Conservation (phyloP, 2,113 vertebrate genomes). For the Asarcornis scutulata region DNA sequence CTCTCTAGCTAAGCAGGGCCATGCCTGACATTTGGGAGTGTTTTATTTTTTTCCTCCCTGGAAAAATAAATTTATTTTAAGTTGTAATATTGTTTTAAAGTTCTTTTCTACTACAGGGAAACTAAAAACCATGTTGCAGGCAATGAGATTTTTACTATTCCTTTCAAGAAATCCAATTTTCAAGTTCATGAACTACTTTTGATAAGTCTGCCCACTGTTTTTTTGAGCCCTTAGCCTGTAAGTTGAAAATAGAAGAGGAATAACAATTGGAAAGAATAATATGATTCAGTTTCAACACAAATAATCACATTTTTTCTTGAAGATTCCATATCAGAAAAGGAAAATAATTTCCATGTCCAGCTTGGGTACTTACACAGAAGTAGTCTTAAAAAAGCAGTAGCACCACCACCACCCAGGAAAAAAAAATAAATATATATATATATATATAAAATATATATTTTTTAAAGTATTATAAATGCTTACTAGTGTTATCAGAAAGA, state of each 20-base stretch:
- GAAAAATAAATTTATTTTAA: not conserved
- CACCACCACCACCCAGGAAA: not conserved
- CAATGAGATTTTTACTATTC: not conserved
- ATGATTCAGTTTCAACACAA: not conserved
- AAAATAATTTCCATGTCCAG: rapidly evolving
- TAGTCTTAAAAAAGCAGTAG: not conserved
- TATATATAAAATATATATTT: too few relatives aligned
- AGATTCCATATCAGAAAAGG: not conserved
- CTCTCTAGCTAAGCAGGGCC: not conserved
- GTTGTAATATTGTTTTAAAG: not conserved
- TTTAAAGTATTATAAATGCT: not conserved
- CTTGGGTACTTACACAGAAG: not conserved
- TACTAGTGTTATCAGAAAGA: not conserved
- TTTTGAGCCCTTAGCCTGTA: not conserved
- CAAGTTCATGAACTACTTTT: not conserved
- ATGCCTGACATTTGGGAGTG: not conserved
- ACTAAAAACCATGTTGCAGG: not conserved
- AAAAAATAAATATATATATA: not conserved
- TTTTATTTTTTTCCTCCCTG: not conserved
- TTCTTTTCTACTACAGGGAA: not conserved
- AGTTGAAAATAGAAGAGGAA: not conserved
- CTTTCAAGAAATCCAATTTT: not conserved
- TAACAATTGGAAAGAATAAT: not conserved
- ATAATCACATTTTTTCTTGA: not conserved
- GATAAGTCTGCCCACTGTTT: not conserved